Evolutionary conservation across 2,888 invertebrate species (phyloP).

Genomic region (Cryptosula pallasiana): DNA sequence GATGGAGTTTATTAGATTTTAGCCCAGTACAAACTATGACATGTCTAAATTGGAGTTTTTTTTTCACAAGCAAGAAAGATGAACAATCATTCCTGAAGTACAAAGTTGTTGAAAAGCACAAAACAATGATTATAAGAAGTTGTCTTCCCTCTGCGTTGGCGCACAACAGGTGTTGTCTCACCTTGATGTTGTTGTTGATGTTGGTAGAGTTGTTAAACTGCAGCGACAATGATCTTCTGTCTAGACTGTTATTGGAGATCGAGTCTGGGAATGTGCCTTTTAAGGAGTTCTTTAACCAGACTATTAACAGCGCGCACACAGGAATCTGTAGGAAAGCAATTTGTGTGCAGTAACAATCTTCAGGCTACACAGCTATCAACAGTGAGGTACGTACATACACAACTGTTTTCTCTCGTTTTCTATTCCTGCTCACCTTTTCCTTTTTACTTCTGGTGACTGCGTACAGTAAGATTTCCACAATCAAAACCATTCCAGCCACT

Average conservation of each 20-base stretch:
- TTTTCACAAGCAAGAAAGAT: too few relatives aligned
- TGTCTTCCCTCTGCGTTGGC: too few relatives aligned
- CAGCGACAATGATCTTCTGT: not conserved
- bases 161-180: not conserved
- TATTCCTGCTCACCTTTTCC: not conserved
- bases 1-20: too few relatives aligned
- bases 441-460: not conserved
- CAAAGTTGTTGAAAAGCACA: too few relatives aligned
- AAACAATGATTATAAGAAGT: too few relatives aligned
- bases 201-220: not conserved
- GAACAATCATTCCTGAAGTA: too few relatives aligned
- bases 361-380: too few relatives aligned
- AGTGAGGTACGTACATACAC: too few relatives aligned
- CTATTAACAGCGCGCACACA: not conserved
- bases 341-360: too few relatives aligned
- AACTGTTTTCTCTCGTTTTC: too few relatives aligned
- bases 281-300: not conserved
- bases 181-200: not conserved
- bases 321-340: not conserved
- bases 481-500: slow-evolving; percentile 82
- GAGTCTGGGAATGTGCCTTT: not conserved
- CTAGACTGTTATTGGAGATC: not conserved
- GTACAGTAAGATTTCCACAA: slow-evolving; percentile 69
- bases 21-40: too few relatives aligned
- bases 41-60: too few relatives aligned